A percentile compares a stretch with the other conserved stretches of the same genome.
Evolutionary conservation across 1,140 invertebrate species (phyloP).

Genomic region (Colletes gigas): DNA sequence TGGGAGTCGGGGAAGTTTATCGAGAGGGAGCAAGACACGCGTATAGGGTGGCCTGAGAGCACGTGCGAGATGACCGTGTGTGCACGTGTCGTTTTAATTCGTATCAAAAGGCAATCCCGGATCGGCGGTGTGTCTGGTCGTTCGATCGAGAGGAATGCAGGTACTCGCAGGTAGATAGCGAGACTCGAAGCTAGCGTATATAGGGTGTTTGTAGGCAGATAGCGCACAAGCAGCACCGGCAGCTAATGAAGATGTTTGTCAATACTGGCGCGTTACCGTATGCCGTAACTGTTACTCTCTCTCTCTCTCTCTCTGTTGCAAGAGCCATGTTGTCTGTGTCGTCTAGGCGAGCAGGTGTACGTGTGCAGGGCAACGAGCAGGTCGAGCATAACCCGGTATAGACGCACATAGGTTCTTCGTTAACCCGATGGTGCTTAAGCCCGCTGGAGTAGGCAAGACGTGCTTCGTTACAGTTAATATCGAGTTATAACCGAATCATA

Average conservation of each 20-base stretch:
- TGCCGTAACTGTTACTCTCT: conserved; percentile 59
- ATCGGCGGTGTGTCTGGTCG: conserved; percentile 61
- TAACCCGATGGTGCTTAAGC: conserved; percentile 54
- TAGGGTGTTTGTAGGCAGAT: conserved; percentile 64
- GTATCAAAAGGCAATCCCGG: conserved; percentile 62
- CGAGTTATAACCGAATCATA: conserved; percentile 65
- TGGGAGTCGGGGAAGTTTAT: no score
- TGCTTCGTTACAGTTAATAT: conserved; percentile 65
- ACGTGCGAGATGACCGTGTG: conserved; percentile 10
- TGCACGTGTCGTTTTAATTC: conserved; percentile 63
- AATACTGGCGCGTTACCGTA: conserved; percentile 70
- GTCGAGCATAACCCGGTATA: conserved; percentile 41
- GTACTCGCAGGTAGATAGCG: conserved; percentile 49
- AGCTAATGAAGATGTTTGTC: conserved; percentile 76
- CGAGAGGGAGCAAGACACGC: no score
- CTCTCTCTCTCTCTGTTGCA: conserved; percentile 36
- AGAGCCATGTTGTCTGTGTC: neutral
- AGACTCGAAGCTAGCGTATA: conserved; percentile 39
- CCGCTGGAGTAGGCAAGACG: conserved; percentile 50
- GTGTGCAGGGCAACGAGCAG: conserved; percentile 35
- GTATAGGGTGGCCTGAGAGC: no score
- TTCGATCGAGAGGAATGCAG: conserved; percentile 53
- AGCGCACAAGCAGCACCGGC: conserved; percentile 60
- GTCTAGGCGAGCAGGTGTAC: neutral
- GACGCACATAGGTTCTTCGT: conserved; percentile 56